Conservation (phyloP, 2,113 vertebrate species). For the Polypterus bichir region DNA sequence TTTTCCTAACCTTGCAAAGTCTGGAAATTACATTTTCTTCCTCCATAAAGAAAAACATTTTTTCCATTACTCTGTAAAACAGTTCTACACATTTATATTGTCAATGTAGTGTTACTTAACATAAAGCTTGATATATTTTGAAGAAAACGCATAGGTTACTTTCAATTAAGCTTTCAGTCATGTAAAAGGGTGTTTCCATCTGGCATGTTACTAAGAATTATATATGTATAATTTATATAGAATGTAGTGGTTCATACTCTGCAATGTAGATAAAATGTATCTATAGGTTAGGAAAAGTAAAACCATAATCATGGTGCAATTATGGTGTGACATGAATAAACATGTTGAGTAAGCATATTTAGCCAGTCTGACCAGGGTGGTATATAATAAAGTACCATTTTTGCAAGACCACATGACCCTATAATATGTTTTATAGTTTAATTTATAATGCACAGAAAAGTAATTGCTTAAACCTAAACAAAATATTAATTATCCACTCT, state of each 20-base stretch:
- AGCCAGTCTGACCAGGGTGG: background rate
- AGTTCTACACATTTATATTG: too few species aligned
- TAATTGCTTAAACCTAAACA: background rate
- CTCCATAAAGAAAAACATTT: too few species aligned
- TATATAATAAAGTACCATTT: background rate
- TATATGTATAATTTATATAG: background rate
- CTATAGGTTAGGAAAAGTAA: background rate
- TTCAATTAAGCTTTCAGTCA: too few species aligned
- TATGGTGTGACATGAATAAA: constrained; percentile 1
- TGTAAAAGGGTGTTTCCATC: too few species aligned
- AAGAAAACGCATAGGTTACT: too few species aligned
- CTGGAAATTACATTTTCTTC: too few species aligned
- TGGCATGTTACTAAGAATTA: background rate
- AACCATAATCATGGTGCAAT: background rate
- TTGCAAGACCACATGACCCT: background rate
- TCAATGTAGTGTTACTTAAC: too few species aligned
- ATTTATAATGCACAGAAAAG: background rate
- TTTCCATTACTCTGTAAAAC: too few species aligned
- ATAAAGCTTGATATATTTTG: too few species aligned
- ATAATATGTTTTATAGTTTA: background rate
- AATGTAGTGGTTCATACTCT: background rate
- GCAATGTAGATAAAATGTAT: background rate
- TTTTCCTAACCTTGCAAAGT: too few species aligned
- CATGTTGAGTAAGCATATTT: constrained; percentile 1
- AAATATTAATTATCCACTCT: background rate